phyloP scores from a whole-genome alignment of 2,113 vertebrate genomes.

The Mus musculus region DNA sequence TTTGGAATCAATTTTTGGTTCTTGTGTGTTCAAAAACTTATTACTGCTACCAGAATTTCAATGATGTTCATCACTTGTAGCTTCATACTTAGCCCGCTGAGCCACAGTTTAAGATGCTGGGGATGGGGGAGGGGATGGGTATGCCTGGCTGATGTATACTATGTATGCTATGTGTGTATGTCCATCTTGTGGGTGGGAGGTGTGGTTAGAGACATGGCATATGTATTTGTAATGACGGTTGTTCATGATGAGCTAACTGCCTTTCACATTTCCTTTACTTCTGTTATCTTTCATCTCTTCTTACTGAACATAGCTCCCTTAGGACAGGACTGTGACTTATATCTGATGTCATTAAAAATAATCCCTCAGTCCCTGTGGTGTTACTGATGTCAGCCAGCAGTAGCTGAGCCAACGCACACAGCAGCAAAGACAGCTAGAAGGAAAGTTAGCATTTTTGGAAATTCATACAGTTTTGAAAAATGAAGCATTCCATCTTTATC shows the following conservation, averaged over 20 bases:
- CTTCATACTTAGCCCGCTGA: not conserved
- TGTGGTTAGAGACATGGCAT: not conserved
- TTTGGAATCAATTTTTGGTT: not conserved
- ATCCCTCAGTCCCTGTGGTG: not conserved
- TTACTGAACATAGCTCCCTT: not conserved
- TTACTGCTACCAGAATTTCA: not conserved
- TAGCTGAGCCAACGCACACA: not conserved
- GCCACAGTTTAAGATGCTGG: not conserved
- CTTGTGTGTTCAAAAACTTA: not conserved
- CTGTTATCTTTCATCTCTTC: not conserved
- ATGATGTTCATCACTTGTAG: not conserved
- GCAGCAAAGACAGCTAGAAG: not conserved
- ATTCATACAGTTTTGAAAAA: constrained; percentile 42
- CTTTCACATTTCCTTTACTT: not conserved
- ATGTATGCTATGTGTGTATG: not conserved
- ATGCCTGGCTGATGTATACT: not conserved
- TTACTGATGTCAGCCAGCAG: not conserved
- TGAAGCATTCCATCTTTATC: not conserved
- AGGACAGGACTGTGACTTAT: not conserved
- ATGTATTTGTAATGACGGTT: not conserved
- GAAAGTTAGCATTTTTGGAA: not conserved
- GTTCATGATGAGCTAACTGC: not conserved
- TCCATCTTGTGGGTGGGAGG: rapidly evolving
- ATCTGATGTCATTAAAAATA: not conserved
- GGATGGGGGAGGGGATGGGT: not conserved